Evolutionary conservation across 2,888 invertebrate species (phyloP).

Genomic region (Pyrocoelia pectoralis): DNA sequence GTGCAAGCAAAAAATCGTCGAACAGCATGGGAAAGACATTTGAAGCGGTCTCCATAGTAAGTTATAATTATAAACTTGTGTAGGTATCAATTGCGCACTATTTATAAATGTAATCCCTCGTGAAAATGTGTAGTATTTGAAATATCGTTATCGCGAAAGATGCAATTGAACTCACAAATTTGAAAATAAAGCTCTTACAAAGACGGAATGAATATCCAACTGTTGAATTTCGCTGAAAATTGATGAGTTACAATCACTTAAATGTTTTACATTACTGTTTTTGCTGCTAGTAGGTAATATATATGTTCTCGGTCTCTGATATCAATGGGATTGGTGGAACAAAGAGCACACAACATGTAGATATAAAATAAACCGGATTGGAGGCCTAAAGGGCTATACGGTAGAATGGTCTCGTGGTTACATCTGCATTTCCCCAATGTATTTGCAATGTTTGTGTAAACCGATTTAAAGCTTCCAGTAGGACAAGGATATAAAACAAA

Average conservation of each 20-base stretch:
- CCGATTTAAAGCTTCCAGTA: slow-evolving; percentile 36
- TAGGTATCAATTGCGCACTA: slow-evolving; percentile 17
- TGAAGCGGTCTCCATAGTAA: no score
- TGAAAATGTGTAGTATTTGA: slow-evolving; percentile 15
- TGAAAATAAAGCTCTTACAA: slow-evolving; percentile 3
- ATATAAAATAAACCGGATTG: slow-evolving; percentile 36
- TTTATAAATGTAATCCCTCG: slow-evolving; percentile 27
- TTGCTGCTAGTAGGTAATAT: slow-evolving; percentile 2
- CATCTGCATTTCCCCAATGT: slow-evolving; percentile 39
- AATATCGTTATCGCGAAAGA: slow-evolving; percentile 5
- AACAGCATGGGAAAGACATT: no score
- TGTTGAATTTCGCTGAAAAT: slow-evolving; percentile 8
- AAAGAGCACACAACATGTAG: slow-evolving; percentile 34
- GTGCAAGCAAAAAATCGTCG: no score
- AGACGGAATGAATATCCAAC: slow-evolving; percentile 6
- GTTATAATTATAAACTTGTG: no score
- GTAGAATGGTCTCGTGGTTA: slow-evolving; percentile 36
- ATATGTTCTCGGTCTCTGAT: slow-evolving; percentile 14
- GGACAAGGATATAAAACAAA: slow-evolving; percentile 30
- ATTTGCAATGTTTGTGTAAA: slow-evolving; percentile 38
- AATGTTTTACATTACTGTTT: not conserved
- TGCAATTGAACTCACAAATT: slow-evolving; percentile 3
- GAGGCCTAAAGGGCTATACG: slow-evolving; percentile 37
- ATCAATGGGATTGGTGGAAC: slow-evolving; percentile 17
- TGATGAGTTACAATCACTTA: slow-evolving; percentile 8